Conservation (phyloP, 2,888 invertebrate genomes). For the Sphinx pinastri region DNA sequence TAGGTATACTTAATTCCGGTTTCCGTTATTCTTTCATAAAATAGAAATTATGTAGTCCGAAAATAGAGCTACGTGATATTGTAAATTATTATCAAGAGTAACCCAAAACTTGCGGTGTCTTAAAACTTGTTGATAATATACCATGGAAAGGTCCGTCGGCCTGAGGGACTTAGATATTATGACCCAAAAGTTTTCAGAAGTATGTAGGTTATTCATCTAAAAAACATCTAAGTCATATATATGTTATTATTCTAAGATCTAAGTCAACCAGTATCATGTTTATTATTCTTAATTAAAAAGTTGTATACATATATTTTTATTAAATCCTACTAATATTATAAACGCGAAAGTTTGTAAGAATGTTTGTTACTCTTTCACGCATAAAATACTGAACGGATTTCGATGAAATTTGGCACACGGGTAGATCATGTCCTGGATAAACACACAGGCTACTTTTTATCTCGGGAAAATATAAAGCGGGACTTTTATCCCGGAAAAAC, state of each 20-base stretch:
- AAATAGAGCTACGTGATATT: constrained; percentile 17
- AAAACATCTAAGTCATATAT: constrained; percentile 34
- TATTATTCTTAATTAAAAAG: constrained; percentile 5
- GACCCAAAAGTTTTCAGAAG: constrained; percentile 42
- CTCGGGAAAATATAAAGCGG: too few species aligned
- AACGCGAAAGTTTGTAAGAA: too few species aligned
- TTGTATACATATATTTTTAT: not conserved
- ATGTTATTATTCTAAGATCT: too few species aligned
- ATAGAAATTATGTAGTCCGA: not conserved
- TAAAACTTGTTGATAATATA: constrained; percentile 33
- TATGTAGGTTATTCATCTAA: constrained; percentile 32
- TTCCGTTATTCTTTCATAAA: too few species aligned
- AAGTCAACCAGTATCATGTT: constrained; percentile 39
- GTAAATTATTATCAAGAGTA: constrained; percentile 22
- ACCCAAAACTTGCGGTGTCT: constrained; percentile 17
- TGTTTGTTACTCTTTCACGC: too few species aligned
- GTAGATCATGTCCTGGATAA: too few species aligned
- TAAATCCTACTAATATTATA: too few species aligned
- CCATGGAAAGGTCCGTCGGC: constrained; percentile 2
- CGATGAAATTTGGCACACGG: too few species aligned
- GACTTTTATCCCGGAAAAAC: too few species aligned
- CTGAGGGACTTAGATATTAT: constrained; percentile 28
- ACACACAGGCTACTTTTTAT: too few species aligned
- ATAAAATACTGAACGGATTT: too few species aligned
- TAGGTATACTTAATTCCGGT: too few species aligned